Base-by-base conservation (phyloP, 2,888 invertebrate genomes). In the Fissipunctia ypsillon region DNA sequence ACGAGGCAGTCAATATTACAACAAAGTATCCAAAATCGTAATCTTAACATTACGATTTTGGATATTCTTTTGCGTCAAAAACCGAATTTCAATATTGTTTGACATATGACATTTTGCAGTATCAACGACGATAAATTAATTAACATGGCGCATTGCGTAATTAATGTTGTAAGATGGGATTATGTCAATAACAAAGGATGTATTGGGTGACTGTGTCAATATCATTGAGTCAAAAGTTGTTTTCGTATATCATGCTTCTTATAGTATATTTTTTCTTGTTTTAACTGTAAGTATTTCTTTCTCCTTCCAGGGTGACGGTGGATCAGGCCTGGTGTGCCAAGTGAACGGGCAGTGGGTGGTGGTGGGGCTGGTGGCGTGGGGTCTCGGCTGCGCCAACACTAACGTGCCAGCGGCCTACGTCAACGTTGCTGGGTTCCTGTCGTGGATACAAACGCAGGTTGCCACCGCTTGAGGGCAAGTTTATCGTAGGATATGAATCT, bases 361-460 rank as follows among this genome's bases (percentile, higher is more conserved):
- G 1, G 97, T 97, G 12, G 98, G 98, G 0, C 91, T 98, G 78
- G 98, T 98, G 22, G 93, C 97, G 38, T 98, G 98, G 98, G 98
- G 98, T 0, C 97, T 98, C 52, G 97, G 97, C 63, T 98, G 98
- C 84, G 98, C 98, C 0, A 95, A 94, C 81, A 92, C 97, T 0
- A 97, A 97, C 74, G 97, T 98, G 10, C 98, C 98, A 0, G 98
- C 97, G 0, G 98, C 98, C 31, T 98, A 98, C 89, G 97, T 98
- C 38, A 98, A 98, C 88, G 96, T 98, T 3, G 97, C 97, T 10
- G 97, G 96, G 38, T 97, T 97, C 82, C 89, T 97, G 63, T 93
- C 97, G 6, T 98, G 98, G 98, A 97, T 98, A 91, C 97, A 97
- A 84, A 94, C 93, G 68, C 96, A 96, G 86, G 89, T 95, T 3